phyloP scores from a whole-genome alignment of 2,113 vertebrate species.

The Malaclemys terrapin region DNA sequence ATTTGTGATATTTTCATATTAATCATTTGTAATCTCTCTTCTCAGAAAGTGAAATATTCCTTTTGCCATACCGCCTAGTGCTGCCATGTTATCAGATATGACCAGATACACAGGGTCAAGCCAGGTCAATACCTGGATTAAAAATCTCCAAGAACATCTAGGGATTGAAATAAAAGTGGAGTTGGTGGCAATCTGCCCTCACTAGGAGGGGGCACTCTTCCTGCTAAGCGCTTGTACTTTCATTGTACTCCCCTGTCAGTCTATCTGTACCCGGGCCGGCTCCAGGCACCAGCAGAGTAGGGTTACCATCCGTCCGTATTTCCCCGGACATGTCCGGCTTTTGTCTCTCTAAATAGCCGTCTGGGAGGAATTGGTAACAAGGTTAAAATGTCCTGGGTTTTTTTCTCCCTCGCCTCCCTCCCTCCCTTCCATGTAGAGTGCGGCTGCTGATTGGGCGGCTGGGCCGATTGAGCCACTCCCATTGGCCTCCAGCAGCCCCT shows the following conservation, averaged over 20 bases:
- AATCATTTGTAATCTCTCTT: not conserved
- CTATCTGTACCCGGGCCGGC: not conserved
- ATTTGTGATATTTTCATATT: not conserved
- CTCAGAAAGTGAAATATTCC: not conserved
- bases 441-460: too few species aligned
- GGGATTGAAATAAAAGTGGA: not conserved
- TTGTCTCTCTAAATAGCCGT: too few species aligned
- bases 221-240: not conserved
- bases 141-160: not conserved
- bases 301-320: too few species aligned
- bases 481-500: too few species aligned
- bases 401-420: too few species aligned
- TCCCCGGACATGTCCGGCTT: too few species aligned
- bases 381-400: too few species aligned
- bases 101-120: not conserved
- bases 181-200: not conserved
- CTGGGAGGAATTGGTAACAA: too few species aligned
- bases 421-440: too few species aligned
- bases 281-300: too few species aligned
- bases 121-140: not conserved
- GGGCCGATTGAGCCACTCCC: too few species aligned
- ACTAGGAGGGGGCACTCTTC: accelerated
- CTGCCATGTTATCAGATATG: not conserved
- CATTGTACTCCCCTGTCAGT: not conserved
- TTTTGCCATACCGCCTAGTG: not conserved